phyloP scores from a whole-genome alignment of 1,140 invertebrate species.

The Popillia japonica region DNA sequence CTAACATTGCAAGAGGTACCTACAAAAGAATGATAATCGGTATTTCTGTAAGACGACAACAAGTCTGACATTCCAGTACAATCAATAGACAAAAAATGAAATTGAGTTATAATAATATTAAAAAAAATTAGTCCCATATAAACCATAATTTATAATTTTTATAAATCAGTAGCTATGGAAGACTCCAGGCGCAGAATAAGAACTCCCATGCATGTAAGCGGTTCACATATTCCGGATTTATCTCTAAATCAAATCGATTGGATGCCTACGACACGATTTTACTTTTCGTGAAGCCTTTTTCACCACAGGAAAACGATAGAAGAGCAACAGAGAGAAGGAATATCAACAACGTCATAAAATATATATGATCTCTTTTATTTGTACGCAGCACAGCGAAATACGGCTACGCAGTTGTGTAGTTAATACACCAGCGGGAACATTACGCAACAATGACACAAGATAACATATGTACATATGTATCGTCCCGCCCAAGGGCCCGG shows the following conservation, averaged over 20 bases:
- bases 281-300: background rate
- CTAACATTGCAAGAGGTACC: too few species aligned
- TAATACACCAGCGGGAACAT: slow-evolving; percentile 35
- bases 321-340: background rate
- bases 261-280: background rate
- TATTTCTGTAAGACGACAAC: too few species aligned
- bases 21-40: too few species aligned
- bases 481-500: slow-evolving; percentile 51
- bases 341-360: slow-evolving; percentile 28
- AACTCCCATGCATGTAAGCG: background rate
- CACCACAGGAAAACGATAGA: background rate
- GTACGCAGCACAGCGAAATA: background rate
- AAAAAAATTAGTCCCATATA: background rate
- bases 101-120: too few species aligned
- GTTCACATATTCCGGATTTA: background rate
- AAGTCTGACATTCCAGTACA: too few species aligned
- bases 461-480: slow-evolving; percentile 52
- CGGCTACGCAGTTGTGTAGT: slow-evolving; percentile 36
- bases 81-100: too few species aligned
- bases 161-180: slow-evolving; percentile 3
- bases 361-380: slow-evolving; percentile 21
- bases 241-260: slow-evolving; percentile 29
- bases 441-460: slow-evolving; percentile 39
- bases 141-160: background rate
- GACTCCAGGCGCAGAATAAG: background rate